These are phyloP conservation scores for Epinotia brunnichana DNA, from an alignment of 2,888 invertebrate species.

Conservation along the genomic window DNA sequence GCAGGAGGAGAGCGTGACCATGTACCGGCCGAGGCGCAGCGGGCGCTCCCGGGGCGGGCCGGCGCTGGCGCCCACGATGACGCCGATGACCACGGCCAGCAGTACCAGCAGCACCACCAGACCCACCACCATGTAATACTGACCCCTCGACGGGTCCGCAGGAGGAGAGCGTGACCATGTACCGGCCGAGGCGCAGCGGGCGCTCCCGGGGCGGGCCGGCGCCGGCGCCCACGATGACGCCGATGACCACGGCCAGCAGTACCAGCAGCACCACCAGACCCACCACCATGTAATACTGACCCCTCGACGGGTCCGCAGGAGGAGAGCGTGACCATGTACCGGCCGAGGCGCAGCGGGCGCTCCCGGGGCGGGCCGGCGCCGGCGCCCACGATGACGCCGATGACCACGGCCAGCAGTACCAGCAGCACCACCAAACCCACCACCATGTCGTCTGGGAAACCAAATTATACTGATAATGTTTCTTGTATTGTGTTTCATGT, in stretches of 20 bases:
- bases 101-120: too few relatives aligned
- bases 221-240: too few relatives aligned
- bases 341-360: conserved; percentile 88
- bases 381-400: conserved; percentile 85
- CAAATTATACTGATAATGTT: conserved; percentile 9
- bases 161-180: conserved; percentile 87
- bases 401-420: conserved; percentile 85
- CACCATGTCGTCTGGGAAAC: conserved; percentile 80
- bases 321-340: conserved; percentile 88
- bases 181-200: conserved; percentile 88
- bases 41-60: too few relatives aligned
- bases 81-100: too few relatives aligned
- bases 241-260: too few relatives aligned
- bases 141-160: conserved; percentile 93
- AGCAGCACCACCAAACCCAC: conserved; percentile 84
- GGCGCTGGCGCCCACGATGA: too few relatives aligned
- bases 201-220: conserved; percentile 81
- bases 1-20: too few relatives aligned
- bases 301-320: conserved; percentile 92
- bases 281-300: conserved; percentile 61
- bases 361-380: conserved; percentile 77
- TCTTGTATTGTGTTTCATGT: too few relatives aligned
- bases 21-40: too few relatives aligned
- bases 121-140: conserved; percentile 29
- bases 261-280: too few relatives aligned